These are phyloP conservation scores for Oceanites oceanicus DNA, from an alignment of 2,113 vertebrate species.

Conservation along the genomic window DNA sequence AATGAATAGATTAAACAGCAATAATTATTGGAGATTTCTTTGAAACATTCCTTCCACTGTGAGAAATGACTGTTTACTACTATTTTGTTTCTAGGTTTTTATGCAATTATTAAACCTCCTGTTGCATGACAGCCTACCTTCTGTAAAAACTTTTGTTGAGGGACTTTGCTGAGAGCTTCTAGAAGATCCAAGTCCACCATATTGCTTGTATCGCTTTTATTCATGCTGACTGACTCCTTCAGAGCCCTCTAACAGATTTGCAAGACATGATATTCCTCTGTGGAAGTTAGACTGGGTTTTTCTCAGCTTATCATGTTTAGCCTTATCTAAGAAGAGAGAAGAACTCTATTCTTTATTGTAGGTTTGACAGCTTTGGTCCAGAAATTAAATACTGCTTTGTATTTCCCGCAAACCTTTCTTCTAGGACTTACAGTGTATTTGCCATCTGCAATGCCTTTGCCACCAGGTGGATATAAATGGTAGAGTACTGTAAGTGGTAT, in stretches of 20 bases:
- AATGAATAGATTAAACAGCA: neutral
- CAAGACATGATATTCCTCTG: neutral
- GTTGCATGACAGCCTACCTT: neutral
- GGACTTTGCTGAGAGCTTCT: neutral
- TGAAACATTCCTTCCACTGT: neutral
- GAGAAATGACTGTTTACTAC: neutral
- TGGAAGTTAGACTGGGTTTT: neutral
- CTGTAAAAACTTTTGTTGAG: neutral
- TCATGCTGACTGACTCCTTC: neutral
- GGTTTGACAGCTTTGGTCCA: neutral
- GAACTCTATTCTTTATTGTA: neutral
- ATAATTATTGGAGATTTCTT: neutral
- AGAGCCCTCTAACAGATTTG: neutral
- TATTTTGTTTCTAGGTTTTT: neutral
- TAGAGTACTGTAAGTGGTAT: neutral
- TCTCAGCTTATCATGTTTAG: neutral
- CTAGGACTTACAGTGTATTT: neutral
- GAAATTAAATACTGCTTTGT: neutral
- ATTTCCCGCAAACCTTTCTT: neutral
- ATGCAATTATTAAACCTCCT: neutral
- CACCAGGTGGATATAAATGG: neutral
- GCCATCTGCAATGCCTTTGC: neutral
- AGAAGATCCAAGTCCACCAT: neutral
- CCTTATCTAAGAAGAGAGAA: neutral
- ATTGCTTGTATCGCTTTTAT: neutral